Conservation (phyloP, 2,797 vertebrate species). For the Trichosurus vulpecula region DNA sequence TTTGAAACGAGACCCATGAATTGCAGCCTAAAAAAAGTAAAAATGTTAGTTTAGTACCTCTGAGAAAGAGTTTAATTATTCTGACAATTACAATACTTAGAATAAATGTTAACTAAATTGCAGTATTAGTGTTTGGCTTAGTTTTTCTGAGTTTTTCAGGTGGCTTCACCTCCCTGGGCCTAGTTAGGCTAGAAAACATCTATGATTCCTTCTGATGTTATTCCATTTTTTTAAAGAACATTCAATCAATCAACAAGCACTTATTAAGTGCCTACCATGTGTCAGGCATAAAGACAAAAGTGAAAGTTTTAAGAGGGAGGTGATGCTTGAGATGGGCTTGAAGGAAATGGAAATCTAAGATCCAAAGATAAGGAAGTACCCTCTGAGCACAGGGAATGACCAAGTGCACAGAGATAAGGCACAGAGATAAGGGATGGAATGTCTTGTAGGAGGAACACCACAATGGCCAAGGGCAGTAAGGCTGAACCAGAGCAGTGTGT, state of each 20-base stretch:
- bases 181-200: neutral
- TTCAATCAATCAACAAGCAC: neutral
- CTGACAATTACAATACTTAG: neutral
- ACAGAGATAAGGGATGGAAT: neutral
- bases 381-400: neutral
- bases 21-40: conserved; percentile 89
- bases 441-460: neutral
- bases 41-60: conserved; percentile 56
- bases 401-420: neutral
- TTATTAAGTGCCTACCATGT: neutral
- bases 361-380: neutral
- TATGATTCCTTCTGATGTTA: neutral
- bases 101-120: neutral
- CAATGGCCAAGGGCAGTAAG: neutral
- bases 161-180: neutral
- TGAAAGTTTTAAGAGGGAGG: neutral
- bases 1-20: conserved; percentile 94
- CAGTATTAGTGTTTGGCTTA: neutral
- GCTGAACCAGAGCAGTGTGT: no score
- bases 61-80: conserved; percentile 29
- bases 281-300: neutral
- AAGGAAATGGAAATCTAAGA: neutral
- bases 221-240: neutral
- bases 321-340: neutral
- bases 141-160: neutral